A percentile compares a stretch with the other conserved stretches of the same genome.
Evolutionary conservation across 2,888 invertebrate genomes (phyloP).

Genomic region (Pachymerium ferrugineum): DNA sequence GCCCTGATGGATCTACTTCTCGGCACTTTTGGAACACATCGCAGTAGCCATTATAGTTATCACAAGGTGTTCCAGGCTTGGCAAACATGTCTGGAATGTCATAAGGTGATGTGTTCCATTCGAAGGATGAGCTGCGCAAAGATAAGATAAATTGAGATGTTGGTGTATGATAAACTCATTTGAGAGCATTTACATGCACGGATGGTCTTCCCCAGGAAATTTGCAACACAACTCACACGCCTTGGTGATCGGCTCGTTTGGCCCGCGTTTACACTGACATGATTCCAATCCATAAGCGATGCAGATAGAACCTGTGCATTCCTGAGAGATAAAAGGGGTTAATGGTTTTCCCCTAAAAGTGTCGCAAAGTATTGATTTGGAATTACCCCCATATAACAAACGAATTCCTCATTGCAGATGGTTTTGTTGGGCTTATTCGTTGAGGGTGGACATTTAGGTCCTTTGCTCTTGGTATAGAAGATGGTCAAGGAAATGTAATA

Average conservation of each 20-base stretch:
- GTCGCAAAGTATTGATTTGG: neutral
- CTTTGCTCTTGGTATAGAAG: conserved; percentile 55
- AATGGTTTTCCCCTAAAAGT: neutral
- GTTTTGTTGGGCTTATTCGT: conserved; percentile 89
- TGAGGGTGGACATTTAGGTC: conserved; percentile 86
- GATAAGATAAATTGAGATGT: conserved; percentile 30
- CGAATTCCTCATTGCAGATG: conserved; percentile 93
- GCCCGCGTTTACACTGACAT: conserved; percentile 81
- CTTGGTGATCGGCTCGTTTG: conserved; percentile 72
- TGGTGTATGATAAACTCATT: neutral
- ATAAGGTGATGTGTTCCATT: conserved; percentile 81
- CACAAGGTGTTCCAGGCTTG: conserved; percentile 89
- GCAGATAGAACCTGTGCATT: conserved; percentile 97
- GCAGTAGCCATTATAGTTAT: conserved; percentile 82
- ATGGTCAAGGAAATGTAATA: conserved; percentile 28
- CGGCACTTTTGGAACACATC: conserved; percentile 71
- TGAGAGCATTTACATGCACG: conserved; percentile 59
- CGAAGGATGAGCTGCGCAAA: conserved; percentile 66
- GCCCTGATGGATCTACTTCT: conserved; percentile 89
- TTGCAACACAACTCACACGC: conserved; percentile 92
- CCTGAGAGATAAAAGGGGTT: conserved; percentile 52
- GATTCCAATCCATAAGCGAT: conserved; percentile 91
- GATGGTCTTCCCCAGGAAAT: conserved; percentile 70
- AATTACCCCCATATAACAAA: conserved; percentile 90
- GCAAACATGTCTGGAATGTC: conserved; percentile 91